These are phyloP conservation scores for Myripristis murdjan DNA, from an alignment of 2,797 vertebrate species.

Conservation along the genomic window DNA sequence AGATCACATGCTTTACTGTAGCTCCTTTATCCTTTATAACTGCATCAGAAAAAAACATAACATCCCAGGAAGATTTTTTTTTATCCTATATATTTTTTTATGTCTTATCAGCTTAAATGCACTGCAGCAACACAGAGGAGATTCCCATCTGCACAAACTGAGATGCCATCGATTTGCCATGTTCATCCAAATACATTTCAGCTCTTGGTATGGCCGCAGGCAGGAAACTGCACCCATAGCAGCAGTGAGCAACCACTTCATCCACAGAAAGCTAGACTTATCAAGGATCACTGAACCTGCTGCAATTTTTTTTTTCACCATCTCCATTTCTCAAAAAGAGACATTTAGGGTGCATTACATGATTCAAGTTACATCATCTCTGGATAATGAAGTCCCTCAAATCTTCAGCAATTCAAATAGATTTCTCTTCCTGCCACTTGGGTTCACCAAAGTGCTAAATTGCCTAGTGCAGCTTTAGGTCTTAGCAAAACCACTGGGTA, in stretches of 20 bases:
- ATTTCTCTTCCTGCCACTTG: background rate
- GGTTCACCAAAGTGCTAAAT: background rate
- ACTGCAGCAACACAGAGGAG: background rate
- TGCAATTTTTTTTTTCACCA: conserved; percentile 12
- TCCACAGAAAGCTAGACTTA: conserved; percentile 37
- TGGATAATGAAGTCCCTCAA: background rate
- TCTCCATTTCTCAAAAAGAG: conserved; percentile 3
- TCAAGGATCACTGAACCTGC: conserved; percentile 20
- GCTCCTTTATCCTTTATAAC: too few species aligned
- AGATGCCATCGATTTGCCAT: conserved; percentile 19
- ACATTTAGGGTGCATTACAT: conserved; percentile 4
- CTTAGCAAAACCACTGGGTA: background rate
- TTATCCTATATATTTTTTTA: background rate
- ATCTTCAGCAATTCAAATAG: background rate
- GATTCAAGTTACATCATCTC: background rate
- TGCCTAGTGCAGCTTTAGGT: background rate
- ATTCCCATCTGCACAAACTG: conserved; percentile 20
- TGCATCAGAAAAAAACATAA: too few species aligned
- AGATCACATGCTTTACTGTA: too few species aligned
- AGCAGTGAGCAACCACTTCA: conserved; percentile 20
- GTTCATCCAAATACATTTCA: conserved; percentile 45
- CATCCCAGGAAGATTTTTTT: too few species aligned
- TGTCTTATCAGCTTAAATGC: conserved; percentile 3
- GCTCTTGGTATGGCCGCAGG: conserved; percentile 45
- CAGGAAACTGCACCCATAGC: conserved; percentile 14